Base-by-base conservation (phyloP, 53 echinoderm and acorn worm genomes). In the Actinopyga echinites region DNA sequence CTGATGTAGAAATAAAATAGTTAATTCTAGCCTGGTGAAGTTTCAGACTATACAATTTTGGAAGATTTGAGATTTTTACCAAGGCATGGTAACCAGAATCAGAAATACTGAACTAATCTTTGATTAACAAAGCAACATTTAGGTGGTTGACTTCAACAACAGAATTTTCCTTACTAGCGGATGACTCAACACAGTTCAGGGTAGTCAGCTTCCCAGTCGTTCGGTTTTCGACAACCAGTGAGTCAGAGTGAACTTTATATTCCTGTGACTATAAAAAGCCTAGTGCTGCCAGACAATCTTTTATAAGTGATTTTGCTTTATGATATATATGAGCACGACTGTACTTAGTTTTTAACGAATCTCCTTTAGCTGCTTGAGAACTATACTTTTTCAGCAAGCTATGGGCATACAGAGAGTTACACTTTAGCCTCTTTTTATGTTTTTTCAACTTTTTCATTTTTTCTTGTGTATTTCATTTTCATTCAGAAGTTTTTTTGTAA, bases 51-150 rank as follows among this genome's bases (percentile, higher is more conserved):
- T 66, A 66, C 15, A 35, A 31, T 66, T 66, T 66, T 66, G 29
- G 32, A 24, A 66, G 66, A 17, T 66, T 66, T 31, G 30, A 35
- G 9, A 35, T 66, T 66, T 66, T 66, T 66, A 32, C 66, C 32
- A 66, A 66, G 29, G 66, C 66, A 66, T 66, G 66, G 66, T 66
- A 66, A 66, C 30, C 66, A 66, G 7, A 66, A 66, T 66, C 29
- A 17, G 66, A 66, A 66, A 66, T 66, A 35, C 35, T 66, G 1
- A 35, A 66, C 30, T 31, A 8, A 66, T 31, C 66, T 66, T 66
- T 66, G 29, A 66, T 31, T 66, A 66, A 66, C 66, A 66, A 31
- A 17, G 66, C 66, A 66, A 66, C 32, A 66, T 66, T 66, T 12
- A 66, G 32, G 31, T 66, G 35, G 9, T 35, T 66, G 8, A 9